A percentile compares a stretch with the other conserved stretches of the same genome.
Evolutionary conservation across 2,113 vertebrate species (phyloP).

Genomic region (Tragelaphus scriptus): DNA sequence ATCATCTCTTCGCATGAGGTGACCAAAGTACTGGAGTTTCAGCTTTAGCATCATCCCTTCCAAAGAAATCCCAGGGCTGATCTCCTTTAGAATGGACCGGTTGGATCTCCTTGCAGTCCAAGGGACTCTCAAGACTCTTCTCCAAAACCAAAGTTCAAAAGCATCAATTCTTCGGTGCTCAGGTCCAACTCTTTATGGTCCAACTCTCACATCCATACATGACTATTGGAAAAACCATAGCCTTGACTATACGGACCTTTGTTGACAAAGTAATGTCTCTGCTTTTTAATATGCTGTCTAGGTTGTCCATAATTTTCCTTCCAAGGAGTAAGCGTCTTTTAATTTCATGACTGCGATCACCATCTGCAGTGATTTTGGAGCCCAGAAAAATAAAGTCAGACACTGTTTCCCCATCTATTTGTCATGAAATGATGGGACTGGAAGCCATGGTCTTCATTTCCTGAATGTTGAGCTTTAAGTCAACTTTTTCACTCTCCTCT

Average conservation of each 20-base stretch:
- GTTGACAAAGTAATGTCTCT: neutral
- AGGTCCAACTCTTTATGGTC: neutral
- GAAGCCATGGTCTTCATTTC: neutral
- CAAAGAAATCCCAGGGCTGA: neutral
- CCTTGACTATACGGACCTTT: neutral
- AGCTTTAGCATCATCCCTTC: neutral
- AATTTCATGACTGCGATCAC: neutral
- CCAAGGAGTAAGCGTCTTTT: neutral
- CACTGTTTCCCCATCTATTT: neutral
- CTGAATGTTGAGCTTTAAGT: neutral
- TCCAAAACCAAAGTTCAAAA: neutral
- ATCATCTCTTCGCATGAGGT: neutral
- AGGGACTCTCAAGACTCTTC: neutral
- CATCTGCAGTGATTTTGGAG: neutral
- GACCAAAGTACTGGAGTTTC: neutral
- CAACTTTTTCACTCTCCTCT: neutral
- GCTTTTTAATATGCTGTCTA: neutral
- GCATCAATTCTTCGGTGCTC: neutral
- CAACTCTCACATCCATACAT: neutral
- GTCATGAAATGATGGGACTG: neutral
- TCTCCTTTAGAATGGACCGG: neutral
- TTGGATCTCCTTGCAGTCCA: neutral
- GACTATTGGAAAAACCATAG: neutral
- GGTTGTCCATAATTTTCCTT: neutral
- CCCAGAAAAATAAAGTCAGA: neutral